These are phyloP conservation scores for Hemibagrus wyckioides DNA, from an alignment of 2,113 vertebrate genomes.

Conservation along the genomic window DNA sequence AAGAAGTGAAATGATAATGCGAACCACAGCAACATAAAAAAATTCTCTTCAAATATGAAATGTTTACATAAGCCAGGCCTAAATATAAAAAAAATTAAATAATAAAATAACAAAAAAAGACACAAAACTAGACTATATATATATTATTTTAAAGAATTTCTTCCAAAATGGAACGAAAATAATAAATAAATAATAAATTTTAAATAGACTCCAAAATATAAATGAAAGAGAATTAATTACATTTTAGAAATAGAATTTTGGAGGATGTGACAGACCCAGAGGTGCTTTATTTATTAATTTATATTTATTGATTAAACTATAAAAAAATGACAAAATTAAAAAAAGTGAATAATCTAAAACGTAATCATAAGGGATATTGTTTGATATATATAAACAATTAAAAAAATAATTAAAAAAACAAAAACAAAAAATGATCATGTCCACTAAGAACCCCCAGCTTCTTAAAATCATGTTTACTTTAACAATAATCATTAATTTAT, in stretches of 20 bases:
- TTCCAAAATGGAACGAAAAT: not conserved
- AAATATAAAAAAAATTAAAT: not conserved
- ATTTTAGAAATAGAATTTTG: constrained; percentile 49
- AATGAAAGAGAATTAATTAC: not conserved
- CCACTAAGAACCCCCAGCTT: not conserved
- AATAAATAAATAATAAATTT: not conserved
- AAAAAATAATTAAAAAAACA: constrained; percentile 41
- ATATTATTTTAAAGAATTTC: not conserved
- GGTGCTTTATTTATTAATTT: not conserved
- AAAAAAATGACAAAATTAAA: not conserved
- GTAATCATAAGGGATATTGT: constrained; percentile 48
- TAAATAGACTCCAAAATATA: not conserved
- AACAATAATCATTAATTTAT: too few species aligned
- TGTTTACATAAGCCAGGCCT: not conserved
- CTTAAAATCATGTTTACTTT: not conserved
- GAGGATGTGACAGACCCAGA: constrained; percentile 67
- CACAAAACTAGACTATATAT: not conserved
- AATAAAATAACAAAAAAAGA: not conserved
- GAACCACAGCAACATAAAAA: not conserved
- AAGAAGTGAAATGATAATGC: not conserved
- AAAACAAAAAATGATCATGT: not conserved
- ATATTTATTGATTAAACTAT: not conserved
- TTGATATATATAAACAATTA: constrained; percentile 45
- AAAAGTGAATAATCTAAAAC: not conserved
- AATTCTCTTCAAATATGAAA: not conserved